A percentile compares a stretch with the other conserved stretches of the same genome.
phyloP scores from a whole-genome alignment of 2,113 vertebrate genomes.

The Eolophus roseicapilla region DNA sequence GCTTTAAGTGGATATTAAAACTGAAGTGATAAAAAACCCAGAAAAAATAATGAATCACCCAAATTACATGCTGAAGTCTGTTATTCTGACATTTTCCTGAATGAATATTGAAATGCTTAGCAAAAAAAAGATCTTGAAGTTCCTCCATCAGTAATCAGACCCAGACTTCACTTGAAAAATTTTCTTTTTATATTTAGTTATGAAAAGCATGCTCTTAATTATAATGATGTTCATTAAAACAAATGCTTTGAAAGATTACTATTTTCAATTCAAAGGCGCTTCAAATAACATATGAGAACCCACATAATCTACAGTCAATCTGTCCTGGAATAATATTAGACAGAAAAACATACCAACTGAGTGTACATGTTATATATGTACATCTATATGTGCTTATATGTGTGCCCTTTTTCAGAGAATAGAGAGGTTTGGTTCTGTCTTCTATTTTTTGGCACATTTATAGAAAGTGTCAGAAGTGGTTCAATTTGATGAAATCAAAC shows the following conservation, averaged over 20 bases:
- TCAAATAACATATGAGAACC: neutral
- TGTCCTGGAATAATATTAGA: neutral
- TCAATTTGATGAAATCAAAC: conserved; percentile 77
- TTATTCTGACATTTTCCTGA: conserved; percentile 59
- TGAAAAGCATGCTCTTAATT: conserved; percentile 21
- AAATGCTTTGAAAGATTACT: conserved; percentile 1
- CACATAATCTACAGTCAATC: neutral
- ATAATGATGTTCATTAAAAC: conserved; percentile 33
- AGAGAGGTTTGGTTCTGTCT: conserved; percentile 42
- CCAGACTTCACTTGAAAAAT: conserved; percentile 20
- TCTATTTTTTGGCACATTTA: conserved; percentile 37
- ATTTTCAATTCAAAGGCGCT: conserved; percentile 49
- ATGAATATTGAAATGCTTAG: conserved; percentile 52
- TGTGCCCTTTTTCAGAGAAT: neutral
- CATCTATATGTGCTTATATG: neutral
- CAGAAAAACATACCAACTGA: neutral
- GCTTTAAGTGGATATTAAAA: conserved; percentile 26
- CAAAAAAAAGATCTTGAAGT: conserved; percentile 18
- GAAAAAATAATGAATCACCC: conserved; percentile 33
- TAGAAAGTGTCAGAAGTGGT: conserved; percentile 59
- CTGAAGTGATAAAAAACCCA: conserved; percentile 9
- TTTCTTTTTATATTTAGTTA: neutral
- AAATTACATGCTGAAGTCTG: neutral
- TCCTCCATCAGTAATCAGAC: conserved; percentile 37
- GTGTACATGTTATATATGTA: neutral